Conservation (phyloP, 2,888 invertebrate species). For the Agrochola macilenta region DNA sequence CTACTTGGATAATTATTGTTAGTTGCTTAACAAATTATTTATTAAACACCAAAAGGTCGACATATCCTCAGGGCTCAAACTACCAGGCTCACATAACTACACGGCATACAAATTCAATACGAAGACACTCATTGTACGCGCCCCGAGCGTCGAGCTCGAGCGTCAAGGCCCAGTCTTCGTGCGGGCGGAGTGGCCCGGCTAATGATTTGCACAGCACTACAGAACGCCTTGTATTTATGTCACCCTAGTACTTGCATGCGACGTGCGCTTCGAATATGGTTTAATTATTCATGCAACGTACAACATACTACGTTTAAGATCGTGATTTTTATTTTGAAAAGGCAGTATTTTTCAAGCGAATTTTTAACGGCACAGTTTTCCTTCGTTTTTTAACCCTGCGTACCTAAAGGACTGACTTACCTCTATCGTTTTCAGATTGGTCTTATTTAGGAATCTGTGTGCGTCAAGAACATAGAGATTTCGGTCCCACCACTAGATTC, state of each 20-base stretch:
- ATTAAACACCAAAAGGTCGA: slow-evolving; percentile 26
- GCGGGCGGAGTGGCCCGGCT: slow-evolving; percentile 66
- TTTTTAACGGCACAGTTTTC: background rate
- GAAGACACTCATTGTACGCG: slow-evolving; percentile 57
- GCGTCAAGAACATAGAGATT: background rate
- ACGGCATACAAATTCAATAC: slow-evolving; percentile 60
- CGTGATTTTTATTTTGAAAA: slow-evolving; percentile 45
- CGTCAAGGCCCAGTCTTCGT: slow-evolving; percentile 61
- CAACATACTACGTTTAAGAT: slow-evolving; percentile 37
- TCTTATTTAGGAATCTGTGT: background rate
- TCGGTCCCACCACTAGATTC: background rate
- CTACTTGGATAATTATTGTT: slow-evolving; percentile 4
- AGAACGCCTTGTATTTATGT: slow-evolving; percentile 61
- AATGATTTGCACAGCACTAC: slow-evolving; percentile 75
- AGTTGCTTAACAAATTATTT: slow-evolving; percentile 15
- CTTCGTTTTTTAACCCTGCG: background rate
- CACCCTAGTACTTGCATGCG: slow-evolving; percentile 56
- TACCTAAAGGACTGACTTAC: background rate
- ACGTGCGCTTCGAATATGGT: slow-evolving; percentile 58
- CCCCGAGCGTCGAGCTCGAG: slow-evolving; percentile 69
- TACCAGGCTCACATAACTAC: slow-evolving; percentile 53
- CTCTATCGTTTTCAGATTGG: background rate
- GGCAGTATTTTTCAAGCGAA: slow-evolving; percentile 4
- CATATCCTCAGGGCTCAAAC: slow-evolving; percentile 16
- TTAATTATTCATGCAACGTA: slow-evolving; percentile 62